Evolutionary conservation across 1,140 invertebrate genomes (phyloP).

Genomic region (Ceratina japonica): DNA sequence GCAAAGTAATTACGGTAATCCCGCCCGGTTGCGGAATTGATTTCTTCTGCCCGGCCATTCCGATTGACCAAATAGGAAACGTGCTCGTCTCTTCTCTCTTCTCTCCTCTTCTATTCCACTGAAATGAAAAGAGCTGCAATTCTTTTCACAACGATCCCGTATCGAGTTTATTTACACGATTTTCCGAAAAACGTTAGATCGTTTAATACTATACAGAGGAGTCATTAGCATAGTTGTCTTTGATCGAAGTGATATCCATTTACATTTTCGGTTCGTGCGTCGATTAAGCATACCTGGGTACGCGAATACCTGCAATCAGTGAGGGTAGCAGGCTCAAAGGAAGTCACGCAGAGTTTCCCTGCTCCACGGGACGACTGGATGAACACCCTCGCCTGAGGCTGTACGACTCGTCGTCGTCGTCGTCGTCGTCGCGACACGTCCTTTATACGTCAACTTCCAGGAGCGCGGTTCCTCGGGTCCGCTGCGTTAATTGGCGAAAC

Average conservation of each 20-base stretch:
- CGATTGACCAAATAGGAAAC: too few species aligned
- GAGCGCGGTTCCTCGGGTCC: conserved; percentile 60
- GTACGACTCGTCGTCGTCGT: conserved; percentile 2
- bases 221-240: not conserved
- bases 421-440: conserved; percentile 1
- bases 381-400: conserved; percentile 56
- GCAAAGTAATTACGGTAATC: conserved; percentile 5
- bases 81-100: too few species aligned
- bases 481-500: conserved; percentile 59
- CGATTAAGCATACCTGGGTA: conserved; percentile 60
- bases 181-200: too few species aligned
- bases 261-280: conserved; percentile 44
- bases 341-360: conserved; percentile 56
- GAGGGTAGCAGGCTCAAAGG: conserved; percentile 65
- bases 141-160: too few species aligned
- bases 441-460: conserved; percentile 51
- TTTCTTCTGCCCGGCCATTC: too few species aligned
- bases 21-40: too few species aligned
- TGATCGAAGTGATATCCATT: conserved; percentile 1
- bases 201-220: too few species aligned
- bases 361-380: conserved; percentile 44
- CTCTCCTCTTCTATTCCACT: too few species aligned
- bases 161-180: too few species aligned
- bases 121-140: too few species aligned
- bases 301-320: conserved; percentile 69